phyloP scores from a whole-genome alignment of 1,140 invertebrate genomes.

The Doryteuthis pealeii region DNA sequence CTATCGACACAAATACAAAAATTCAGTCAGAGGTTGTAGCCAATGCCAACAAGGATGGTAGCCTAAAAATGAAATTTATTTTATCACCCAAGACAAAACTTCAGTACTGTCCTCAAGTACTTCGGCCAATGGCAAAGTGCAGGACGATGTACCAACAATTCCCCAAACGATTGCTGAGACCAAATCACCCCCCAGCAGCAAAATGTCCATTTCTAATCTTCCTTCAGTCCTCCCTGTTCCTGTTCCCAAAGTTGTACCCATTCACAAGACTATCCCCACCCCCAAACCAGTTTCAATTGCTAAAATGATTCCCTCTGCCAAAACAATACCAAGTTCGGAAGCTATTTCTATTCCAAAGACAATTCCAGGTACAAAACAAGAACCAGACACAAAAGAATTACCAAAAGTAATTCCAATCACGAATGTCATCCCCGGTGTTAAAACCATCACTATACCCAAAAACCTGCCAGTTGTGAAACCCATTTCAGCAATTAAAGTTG shows the following conservation, averaged over 20 bases:
- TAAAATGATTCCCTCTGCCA: not conserved
- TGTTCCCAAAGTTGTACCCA: not conserved
- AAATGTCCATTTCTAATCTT: not conserved
- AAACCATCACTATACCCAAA: not conserved
- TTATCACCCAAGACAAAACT: slow-evolving; percentile 27
- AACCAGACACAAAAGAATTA: not conserved
- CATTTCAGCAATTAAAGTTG: not conserved
- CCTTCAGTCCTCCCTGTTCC: not conserved
- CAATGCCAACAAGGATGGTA: slow-evolving; percentile 14
- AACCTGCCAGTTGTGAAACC: not conserved
- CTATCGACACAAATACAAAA: not conserved
- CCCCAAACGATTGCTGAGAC: not conserved
- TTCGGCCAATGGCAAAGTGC: not conserved
- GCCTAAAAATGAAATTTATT: slow-evolving; percentile 35
- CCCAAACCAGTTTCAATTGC: not conserved
- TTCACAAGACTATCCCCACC: not conserved
- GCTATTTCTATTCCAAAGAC: not conserved
- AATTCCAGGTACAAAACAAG: not conserved
- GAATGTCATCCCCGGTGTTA: not conserved
- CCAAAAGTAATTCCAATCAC: not conserved
- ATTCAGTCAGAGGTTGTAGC: slow-evolving; percentile 6
- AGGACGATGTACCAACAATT: not conserved
- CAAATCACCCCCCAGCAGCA: not conserved
- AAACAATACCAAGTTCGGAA: not conserved
- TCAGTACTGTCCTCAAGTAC: not conserved